A percentile compares a stretch with the other conserved stretches of the same genome.
These are phyloP conservation scores for Leiothrix lutea DNA, from an alignment of 2,113 vertebrate species.

Conservation along the genomic window DNA sequence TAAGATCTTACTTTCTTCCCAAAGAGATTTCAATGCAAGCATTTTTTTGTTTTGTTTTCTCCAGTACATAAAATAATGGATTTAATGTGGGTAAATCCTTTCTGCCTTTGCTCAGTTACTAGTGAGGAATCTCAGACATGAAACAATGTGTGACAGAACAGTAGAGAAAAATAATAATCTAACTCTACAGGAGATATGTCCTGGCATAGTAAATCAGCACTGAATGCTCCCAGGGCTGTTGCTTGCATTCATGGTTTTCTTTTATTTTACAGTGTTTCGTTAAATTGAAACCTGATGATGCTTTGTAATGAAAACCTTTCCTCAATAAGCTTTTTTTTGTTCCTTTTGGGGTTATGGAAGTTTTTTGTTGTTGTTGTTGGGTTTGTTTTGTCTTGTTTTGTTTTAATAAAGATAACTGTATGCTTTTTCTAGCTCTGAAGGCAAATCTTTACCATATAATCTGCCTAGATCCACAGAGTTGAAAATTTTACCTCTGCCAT, in stretches of 20 bases:
- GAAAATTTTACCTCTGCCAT: background rate
- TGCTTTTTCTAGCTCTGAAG: background rate
- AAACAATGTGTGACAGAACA: background rate
- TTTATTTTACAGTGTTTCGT: background rate
- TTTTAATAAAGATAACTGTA: background rate
- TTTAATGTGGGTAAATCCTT: background rate
- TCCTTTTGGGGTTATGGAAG: rapidly evolving
- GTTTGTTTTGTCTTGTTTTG: background rate
- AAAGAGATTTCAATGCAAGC: background rate
- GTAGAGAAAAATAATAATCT: background rate
- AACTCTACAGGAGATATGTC: background rate
- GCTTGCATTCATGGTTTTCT: background rate
- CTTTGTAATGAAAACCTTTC: background rate
- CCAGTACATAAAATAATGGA: background rate
- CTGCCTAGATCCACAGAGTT: background rate
- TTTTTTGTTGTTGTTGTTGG: background rate
- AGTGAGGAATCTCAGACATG: background rate
- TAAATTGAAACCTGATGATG: background rate
- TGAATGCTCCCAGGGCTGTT: background rate
- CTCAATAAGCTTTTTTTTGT: background rate
- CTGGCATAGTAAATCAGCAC: background rate
- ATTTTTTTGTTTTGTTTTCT: background rate
- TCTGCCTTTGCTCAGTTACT: background rate
- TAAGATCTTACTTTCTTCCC: background rate
- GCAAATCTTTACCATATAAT: background rate